Percentiles rank a stretch among this genome's conserved stretches.
phyloP scores from a whole-genome alignment of 2,797 vertebrate genomes.

The Urocyon cinereoargenteus region DNA sequence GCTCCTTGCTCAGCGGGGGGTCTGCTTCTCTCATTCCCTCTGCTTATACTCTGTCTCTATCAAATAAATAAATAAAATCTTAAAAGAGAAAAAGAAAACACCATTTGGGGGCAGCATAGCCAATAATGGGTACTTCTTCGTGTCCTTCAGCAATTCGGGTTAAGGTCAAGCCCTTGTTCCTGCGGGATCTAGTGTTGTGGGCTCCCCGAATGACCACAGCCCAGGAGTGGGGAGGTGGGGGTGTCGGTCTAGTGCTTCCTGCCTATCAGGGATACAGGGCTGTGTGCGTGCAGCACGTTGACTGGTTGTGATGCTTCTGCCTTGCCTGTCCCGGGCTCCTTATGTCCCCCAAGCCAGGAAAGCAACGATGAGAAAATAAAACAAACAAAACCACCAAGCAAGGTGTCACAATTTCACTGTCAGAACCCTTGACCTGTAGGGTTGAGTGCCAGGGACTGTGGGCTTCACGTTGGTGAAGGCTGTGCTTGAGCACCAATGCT shows the following conservation, averaged over 20 bases:
- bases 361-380: background rate
- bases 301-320: background rate
- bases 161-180: background rate
- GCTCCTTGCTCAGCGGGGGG: too few species aligned
- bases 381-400: too few species aligned
- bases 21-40: too few species aligned
- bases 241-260: too few species aligned
- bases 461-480: fast-evolving
- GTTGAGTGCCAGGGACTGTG: fast-evolving
- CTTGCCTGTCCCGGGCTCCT: background rate
- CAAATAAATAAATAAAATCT: too few species aligned
- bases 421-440: too few species aligned
- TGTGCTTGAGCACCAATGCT: too few species aligned
- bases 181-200: fast-evolving
- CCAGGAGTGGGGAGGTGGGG: fast-evolving
- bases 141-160: background rate
- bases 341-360: too few species aligned
- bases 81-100: background rate
- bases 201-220: background rate
- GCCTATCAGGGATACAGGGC: background rate
- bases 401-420: background rate
- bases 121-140: background rate
- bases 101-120: fast-evolving
- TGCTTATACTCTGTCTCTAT: too few species aligned
- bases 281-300: background rate